phyloP scores from a whole-genome alignment of 1,140 invertebrate species.

The Cherax quadricarinatus region DNA sequence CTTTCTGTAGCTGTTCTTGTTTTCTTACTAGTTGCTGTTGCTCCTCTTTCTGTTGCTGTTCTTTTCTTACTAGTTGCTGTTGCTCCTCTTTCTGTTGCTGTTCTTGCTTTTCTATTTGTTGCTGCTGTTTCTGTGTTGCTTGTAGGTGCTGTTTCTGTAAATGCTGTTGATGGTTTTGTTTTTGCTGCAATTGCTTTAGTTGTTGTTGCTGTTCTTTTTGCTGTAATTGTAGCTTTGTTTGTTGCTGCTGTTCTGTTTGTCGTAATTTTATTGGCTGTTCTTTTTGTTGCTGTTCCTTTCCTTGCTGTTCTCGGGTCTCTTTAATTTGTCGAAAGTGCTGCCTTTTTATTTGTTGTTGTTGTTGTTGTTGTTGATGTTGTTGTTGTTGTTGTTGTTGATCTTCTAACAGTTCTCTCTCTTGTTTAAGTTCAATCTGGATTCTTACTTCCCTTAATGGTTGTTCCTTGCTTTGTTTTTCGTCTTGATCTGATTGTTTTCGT shows the following conservation, averaged over 20 bases:
- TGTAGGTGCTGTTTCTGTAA: background rate
- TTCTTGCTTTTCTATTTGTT: background rate
- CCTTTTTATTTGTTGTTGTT: background rate
- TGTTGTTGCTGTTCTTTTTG: too few species aligned
- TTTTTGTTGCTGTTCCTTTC: too few species aligned
- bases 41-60: too few species aligned
- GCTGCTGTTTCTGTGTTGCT: background rate
- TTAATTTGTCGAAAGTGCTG: background rate
- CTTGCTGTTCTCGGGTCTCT: background rate
- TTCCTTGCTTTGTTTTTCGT: background rate
- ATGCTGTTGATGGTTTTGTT: background rate
- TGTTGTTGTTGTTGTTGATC: conserved; percentile 3
- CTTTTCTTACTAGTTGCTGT: too few species aligned
- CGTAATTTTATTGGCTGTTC: too few species aligned
- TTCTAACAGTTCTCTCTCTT: background rate
- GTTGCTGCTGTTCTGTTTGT: too few species aligned
- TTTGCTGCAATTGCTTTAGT: background rate
- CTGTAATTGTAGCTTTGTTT: too few species aligned
- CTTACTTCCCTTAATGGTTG: background rate
- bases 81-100: too few species aligned
- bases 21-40: background rate
- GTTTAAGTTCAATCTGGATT: background rate
- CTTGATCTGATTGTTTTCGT: too few species aligned
- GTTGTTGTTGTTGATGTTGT: background rate
- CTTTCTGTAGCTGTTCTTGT: background rate